phyloP scores from a whole-genome alignment of 2,888 invertebrate genomes.

The Cantharis lateralis region DNA sequence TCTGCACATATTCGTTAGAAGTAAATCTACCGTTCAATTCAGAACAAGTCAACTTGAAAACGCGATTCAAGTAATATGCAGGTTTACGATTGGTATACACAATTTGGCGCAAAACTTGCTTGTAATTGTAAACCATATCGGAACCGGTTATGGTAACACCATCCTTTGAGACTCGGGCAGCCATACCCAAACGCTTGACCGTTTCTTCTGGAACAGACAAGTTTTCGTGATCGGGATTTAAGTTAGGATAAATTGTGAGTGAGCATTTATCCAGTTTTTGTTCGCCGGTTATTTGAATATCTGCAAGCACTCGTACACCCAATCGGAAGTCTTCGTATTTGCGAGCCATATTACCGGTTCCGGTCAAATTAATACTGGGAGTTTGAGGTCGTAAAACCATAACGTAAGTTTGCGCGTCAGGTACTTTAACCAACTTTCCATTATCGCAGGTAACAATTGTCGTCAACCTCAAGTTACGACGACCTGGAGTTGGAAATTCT shows the following conservation, averaged over 20 bases:
- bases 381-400: slow-evolving; percentile 87
- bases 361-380: slow-evolving; percentile 82
- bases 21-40: slow-evolving; percentile 92
- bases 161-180: slow-evolving; percentile 86
- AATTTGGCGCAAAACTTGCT: slow-evolving; percentile 77
- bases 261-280: slow-evolving; percentile 90
- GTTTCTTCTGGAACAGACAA: slow-evolving; percentile 75
- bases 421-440: slow-evolving; percentile 73
- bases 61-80: slow-evolving; percentile 92
- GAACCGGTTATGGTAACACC: slow-evolving; percentile 82
- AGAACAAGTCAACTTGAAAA: slow-evolving; percentile 94
- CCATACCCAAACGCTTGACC: slow-evolving; percentile 69
- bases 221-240: slow-evolving; percentile 95
- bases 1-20: slow-evolving; percentile 94
- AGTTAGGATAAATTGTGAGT: slow-evolving; percentile 90
- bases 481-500: slow-evolving; percentile 92
- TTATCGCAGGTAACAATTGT: slow-evolving; percentile 80
- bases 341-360: slow-evolving; percentile 79
- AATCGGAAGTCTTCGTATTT: slow-evolving; percentile 84
- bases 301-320: slow-evolving; percentile 88
- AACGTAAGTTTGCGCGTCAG: slow-evolving; percentile 80
- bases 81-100: slow-evolving; percentile 96
- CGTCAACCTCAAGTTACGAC: slow-evolving; percentile 81
- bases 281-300: slow-evolving; percentile 74
- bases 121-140: slow-evolving; percentile 77